Base-by-base conservation (phyloP, 2,113 vertebrate species). In the Hydrochoerus hydrochaeris region DNA sequence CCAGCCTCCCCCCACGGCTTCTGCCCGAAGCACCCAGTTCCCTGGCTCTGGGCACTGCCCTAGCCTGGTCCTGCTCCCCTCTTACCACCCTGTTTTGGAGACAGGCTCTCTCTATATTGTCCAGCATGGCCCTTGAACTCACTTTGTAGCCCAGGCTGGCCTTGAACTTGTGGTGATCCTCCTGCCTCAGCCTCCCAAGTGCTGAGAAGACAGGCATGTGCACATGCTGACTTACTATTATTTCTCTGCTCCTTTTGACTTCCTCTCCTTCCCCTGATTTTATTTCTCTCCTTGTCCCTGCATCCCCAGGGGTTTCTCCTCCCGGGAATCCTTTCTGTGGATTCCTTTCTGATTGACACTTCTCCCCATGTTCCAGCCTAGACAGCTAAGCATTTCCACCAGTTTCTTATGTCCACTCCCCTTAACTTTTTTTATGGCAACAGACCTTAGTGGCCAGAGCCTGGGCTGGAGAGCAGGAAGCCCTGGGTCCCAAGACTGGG, bases 391-490 rank as follows among this genome's bases (percentile, higher is more conserved):
- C 35, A 78, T 7, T 83, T 30, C 10, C 17, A 58, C 41, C 49
- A 54, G 9, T 38, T 54, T 60, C 28, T 28, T 60, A 62, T 88
- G 82, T 88, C 44, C 41, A 62, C 35, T 88, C 41, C 3, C 49
- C 19, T 88, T 85, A 41, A 44, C 95, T 63, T 38, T 83, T 91
- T 22, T 35, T 62, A 90, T 90, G 54, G 52, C 75, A 94, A 75
- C 38, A 78, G 88, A 82, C 8, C 30, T 92, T 80, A 35, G 26
- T 91, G 52, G 82, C 85, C 78, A 41, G 57, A 49, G 4, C 41
- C 60, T 49, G 26, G 46, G 62, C 35, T 82, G 54, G 44, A 57
- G 44, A 49, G 92, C 28, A 75, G 52, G 89, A 93, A 83, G 58
- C 75, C 11, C 30, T 26, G 28, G 19, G 5, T 82, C 82, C 30